A percentile compares a stretch with the other conserved stretches of the same genome.
phyloP scores from a whole-genome alignment of 2,888 invertebrate genomes.

The Calliphora vomitoria region DNA sequence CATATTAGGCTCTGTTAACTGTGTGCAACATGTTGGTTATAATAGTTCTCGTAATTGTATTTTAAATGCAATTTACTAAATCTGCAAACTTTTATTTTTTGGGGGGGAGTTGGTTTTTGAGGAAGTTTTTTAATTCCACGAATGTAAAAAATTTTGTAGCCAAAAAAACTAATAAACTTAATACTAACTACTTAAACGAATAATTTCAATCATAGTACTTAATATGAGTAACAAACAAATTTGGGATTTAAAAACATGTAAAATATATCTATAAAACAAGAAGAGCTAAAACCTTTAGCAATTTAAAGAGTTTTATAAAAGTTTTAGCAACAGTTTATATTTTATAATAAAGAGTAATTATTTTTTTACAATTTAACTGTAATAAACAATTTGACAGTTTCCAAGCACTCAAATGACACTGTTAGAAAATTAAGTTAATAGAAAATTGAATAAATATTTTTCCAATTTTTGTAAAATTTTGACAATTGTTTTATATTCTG shows the following conservation, averaged over 20 bases:
- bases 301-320: neutral
- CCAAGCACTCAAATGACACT: neutral
- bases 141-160: neutral
- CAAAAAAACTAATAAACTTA: constrained; percentile 22
- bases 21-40: constrained; percentile 63
- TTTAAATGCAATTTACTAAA: constrained; percentile 71
- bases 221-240: neutral
- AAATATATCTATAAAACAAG: neutral
- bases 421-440: neutral
- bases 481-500: too few relatives aligned
- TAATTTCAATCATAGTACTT: constrained; percentile 27
- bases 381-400: neutral
- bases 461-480: too few relatives aligned
- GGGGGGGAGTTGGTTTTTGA: too few relatives aligned
- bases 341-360: neutral
- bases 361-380: neutral
- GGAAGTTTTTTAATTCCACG: constrained; percentile 46
- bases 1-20: neutral
- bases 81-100: constrained; percentile 58
- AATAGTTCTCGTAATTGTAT: constrained; percentile 63
- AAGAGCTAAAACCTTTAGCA: neutral
- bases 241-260: neutral
- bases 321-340: neutral
- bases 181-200: constrained; percentile 20
- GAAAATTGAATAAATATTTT: neutral